Percentiles rank a stretch among this genome's conserved stretches.
These are phyloP conservation scores for Drosophila sechellia DNA, from an alignment of 1,140 invertebrate genomes.

Conservation along the genomic window DNA sequence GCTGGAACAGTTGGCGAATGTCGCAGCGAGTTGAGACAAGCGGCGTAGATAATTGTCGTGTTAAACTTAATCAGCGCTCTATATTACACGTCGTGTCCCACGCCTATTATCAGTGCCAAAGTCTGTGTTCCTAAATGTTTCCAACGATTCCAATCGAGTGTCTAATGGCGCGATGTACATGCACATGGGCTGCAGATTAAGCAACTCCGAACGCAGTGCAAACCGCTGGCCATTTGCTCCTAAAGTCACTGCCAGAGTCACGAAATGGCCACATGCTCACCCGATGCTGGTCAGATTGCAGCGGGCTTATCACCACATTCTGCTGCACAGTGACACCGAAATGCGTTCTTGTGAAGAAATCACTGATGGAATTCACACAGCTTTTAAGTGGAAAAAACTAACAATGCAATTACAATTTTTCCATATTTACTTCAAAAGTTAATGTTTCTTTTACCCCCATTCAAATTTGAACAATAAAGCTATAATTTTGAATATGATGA, in stretches of 20 bases:
- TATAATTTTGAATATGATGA: background rate
- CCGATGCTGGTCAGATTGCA: conserved; percentile 25
- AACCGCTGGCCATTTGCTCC: conserved; percentile 16
- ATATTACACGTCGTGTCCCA: conserved; percentile 44
- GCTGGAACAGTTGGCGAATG: conserved; percentile 72
- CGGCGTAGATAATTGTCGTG: conserved; percentile 68
- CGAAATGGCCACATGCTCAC: conserved; percentile 57
- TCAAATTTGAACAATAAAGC: background rate
- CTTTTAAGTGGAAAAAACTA: too few relatives aligned
- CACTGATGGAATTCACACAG: background rate
- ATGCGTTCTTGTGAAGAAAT: background rate
- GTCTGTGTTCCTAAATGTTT: conserved; percentile 45
- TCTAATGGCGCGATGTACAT: conserved; percentile 31
- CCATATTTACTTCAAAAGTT: too few relatives aligned
- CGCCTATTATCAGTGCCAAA: conserved; percentile 48
- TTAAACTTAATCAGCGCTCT: conserved; percentile 68
- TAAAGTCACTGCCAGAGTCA: conserved; percentile 47
- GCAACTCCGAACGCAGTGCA: conserved; percentile 10
- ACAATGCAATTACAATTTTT: too few relatives aligned
- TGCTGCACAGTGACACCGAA: conserved; percentile 21
- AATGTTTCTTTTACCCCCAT: too few relatives aligned
- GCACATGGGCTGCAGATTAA: conserved; percentile 33
- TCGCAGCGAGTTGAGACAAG: conserved; percentile 71
- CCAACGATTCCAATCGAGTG: conserved; percentile 12
- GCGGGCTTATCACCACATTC: conserved; percentile 39